Evolutionary conservation across 2,113 vertebrate genomes (phyloP).

Genomic region (Lamprologus lemairii): DNA sequence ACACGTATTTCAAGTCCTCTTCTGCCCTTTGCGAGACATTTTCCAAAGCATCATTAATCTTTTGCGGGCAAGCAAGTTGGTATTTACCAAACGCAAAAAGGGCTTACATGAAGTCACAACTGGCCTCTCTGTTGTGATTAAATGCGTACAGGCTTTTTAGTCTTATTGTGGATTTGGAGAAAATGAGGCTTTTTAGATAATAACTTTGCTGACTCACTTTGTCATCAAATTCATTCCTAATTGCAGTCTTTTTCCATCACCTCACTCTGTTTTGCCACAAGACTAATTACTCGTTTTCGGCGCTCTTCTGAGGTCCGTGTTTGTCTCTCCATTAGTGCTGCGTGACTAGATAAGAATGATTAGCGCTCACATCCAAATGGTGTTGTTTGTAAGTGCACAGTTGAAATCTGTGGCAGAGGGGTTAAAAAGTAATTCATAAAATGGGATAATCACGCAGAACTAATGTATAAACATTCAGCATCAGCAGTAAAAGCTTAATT

Average conservation of each 20-base stretch:
- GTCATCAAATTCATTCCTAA: not conserved
- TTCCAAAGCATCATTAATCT: not conserved
- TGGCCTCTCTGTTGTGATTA: not conserved
- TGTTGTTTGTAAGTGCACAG: not conserved
- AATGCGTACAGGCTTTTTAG: not conserved
- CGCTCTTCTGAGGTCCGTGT: not conserved
- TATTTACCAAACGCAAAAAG: not conserved
- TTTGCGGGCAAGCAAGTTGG: not conserved
- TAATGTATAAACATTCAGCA: not conserved
- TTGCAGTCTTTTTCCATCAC: not conserved
- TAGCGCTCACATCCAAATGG: conserved; percentile 9
- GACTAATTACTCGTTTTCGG: conserved; percentile 32
- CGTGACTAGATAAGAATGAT: conserved; percentile 21
- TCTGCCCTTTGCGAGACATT: not conserved
- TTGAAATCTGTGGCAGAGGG: not conserved
- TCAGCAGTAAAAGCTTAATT: not conserved
- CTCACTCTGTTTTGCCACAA: not conserved
- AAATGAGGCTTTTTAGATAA: not conserved
- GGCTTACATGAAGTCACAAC: not conserved
- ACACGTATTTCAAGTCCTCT: not conserved
- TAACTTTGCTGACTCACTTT: not conserved
- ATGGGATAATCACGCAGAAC: not conserved
- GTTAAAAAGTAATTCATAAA: conserved; percentile 28
- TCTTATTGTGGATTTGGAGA: not conserved
- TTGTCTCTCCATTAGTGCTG: conserved; percentile 21